phyloP scores from a whole-genome alignment of 2,888 invertebrate genomes.

The Leucozona laternaria region DNA sequence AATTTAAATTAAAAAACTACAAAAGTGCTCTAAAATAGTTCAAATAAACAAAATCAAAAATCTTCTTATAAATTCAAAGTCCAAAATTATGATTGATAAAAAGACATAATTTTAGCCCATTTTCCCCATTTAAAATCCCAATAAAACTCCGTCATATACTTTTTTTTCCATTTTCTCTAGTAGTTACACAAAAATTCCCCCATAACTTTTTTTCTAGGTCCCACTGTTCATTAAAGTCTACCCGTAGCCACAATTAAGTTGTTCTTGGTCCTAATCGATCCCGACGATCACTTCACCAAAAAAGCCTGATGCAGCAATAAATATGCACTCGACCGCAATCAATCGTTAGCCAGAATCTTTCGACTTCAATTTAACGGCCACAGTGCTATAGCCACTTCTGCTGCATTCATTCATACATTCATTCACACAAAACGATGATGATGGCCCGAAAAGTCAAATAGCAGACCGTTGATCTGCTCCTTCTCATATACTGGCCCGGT shows the following conservation, averaged over 20 bases:
- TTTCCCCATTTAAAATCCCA: too few species aligned
- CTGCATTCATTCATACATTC: constrained; percentile 28
- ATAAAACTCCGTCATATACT: too few species aligned
- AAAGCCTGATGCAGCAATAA: constrained; percentile 65
- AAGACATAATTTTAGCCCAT: too few species aligned
- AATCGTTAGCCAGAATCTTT: constrained; percentile 54
- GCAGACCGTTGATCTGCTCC: constrained; percentile 56
- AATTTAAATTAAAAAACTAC: too few species aligned
- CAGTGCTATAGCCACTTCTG: constrained; percentile 45
- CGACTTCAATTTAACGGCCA: constrained; percentile 57
- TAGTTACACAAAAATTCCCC: not conserved
- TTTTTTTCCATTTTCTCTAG: not conserved
- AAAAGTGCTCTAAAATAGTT: too few species aligned
- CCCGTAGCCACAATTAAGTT: constrained; percentile 65
- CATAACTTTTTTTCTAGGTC: not conserved
- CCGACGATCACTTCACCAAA: constrained; percentile 30
- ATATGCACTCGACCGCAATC: constrained; percentile 66
- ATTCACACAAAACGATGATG: constrained; percentile 34
- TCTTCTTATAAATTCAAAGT: too few species aligned
- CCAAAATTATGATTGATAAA: too few species aligned
- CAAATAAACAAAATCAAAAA: too few species aligned
- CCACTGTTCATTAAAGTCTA: constrained; percentile 1
- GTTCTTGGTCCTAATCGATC: constrained; percentile 39
- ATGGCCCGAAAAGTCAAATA: constrained; percentile 23
- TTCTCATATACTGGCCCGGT: not conserved